Percentiles rank a stretch among this genome's conserved stretches.
Conservation (phyloP, 1,140 invertebrate genomes). For the Pygmarrhopalites habei region DNA sequence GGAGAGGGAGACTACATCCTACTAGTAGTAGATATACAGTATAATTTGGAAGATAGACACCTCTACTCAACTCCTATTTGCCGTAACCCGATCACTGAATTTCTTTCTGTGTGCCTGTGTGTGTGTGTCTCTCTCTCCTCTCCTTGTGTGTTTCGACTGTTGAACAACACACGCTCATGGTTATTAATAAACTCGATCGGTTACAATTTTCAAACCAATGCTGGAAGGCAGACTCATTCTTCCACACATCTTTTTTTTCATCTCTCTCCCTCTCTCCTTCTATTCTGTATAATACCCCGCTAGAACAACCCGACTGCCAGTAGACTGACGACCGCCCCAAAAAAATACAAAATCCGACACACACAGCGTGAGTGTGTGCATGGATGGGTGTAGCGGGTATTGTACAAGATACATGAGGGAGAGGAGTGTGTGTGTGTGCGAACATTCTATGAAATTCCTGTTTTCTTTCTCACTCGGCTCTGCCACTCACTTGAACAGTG, state of each 20-base stretch:
- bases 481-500: neutral
- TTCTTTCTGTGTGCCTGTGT: neutral
- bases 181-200: slow-evolving; percentile 20
- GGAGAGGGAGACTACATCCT: neutral
- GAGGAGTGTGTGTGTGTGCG: too few species aligned
- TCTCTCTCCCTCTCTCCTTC: neutral
- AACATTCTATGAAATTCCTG: too few species aligned
- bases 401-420: neutral
- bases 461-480: too few species aligned
- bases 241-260: neutral
- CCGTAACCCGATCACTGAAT: slow-evolving; percentile 9
- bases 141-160: neutral
- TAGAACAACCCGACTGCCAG: neutral
- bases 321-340: neutral
- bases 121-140: neutral
- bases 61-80: neutral
- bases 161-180: neutral
- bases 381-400: too few species aligned
- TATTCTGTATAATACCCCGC: neutral
- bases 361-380: neutral
- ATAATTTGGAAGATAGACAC: neutral
- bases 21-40: neutral
- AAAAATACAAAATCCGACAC: neutral
- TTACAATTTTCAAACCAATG: slow-evolving; percentile 14
- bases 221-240: too few species aligned